phyloP scores from a whole-genome alignment of 2,113 vertebrate genomes.

The Leucoraja erinaceus region DNA sequence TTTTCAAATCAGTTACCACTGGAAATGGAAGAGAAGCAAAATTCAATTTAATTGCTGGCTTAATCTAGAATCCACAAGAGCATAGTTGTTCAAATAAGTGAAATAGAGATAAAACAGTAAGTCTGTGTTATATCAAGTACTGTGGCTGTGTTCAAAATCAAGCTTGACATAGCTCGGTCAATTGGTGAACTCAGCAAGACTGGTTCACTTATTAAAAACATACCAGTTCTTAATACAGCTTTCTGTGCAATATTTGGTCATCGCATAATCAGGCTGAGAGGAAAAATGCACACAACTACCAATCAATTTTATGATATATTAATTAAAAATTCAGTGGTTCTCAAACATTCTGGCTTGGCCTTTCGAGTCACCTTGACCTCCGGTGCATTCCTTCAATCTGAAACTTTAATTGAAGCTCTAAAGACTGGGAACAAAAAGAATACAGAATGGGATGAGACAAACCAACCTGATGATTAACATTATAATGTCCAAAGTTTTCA shows the following conservation, averaged over 20 bases:
- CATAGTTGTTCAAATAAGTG: conserved; percentile 21
- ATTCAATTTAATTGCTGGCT: conserved; percentile 2
- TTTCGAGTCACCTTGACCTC: neutral
- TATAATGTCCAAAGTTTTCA: neutral
- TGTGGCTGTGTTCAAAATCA: conserved; percentile 8
- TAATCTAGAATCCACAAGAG: neutral
- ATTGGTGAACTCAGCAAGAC: conserved; percentile 29
- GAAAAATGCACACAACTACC: conserved; percentile 19
- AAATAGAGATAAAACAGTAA: neutral
- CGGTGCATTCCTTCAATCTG: neutral
- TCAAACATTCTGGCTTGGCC: neutral
- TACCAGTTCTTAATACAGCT: neutral
- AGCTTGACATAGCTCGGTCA: neutral
- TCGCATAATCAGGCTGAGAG: neutral
- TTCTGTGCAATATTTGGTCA: neutral
- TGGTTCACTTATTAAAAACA: conserved; percentile 34
- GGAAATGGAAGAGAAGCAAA: neutral
- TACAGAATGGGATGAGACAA: neutral
- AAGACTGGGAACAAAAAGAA: neutral
- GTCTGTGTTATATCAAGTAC: conserved; percentile 29
- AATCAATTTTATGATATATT: neutral
- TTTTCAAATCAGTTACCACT: neutral
- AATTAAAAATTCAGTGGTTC: neutral
- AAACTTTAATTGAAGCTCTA: neutral
- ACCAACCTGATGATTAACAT: neutral